Evolutionary conservation across 2,888 invertebrate genomes (phyloP).

Genomic region (Blastobasis adustella): DNA sequence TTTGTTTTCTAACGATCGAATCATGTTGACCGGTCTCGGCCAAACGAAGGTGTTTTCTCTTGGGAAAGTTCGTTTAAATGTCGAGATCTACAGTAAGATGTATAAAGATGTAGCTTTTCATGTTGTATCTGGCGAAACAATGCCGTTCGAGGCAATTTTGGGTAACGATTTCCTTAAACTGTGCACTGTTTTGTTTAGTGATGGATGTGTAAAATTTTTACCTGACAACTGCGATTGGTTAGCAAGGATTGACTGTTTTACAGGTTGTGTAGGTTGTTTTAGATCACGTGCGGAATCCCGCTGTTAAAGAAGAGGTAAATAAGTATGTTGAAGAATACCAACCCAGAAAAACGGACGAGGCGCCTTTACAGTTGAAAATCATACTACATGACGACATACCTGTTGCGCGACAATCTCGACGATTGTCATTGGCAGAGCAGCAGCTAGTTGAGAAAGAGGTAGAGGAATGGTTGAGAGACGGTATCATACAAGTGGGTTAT

Average conservation of each 20-base stretch:
- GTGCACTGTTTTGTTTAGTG: too few relatives aligned
- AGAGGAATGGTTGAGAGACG: conserved; percentile 11
- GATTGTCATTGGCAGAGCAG: conserved; percentile 13
- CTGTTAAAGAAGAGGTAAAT: not conserved
- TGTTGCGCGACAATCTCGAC: conserved; percentile 15
- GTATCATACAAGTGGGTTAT: conserved; percentile 11
- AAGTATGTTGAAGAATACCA: conserved; percentile 2
- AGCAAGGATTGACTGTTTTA: not conserved
- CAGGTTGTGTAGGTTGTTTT: not conserved
- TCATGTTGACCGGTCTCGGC: not conserved
- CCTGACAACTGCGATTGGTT: not conserved
- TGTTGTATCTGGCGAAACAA: too few relatives aligned
- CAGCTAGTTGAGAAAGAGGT: conserved; percentile 12
- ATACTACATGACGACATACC: conserved; percentile 17
- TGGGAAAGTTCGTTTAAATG: not conserved
- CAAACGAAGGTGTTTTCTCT: not conserved
- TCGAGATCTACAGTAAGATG: not conserved
- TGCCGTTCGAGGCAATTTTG: too few relatives aligned
- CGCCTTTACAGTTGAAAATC: conserved; percentile 15
- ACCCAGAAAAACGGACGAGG: conserved; percentile 9
- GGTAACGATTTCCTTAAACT: too few relatives aligned
- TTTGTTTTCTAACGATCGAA: not conserved
- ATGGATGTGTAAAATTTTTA: too few relatives aligned
- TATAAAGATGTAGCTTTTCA: too few relatives aligned
- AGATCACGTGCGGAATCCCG: too few relatives aligned